Evolutionary conservation across 92 coral and sea anemone species (phyloP).

Genomic region (Virgularia gustaviana): DNA sequence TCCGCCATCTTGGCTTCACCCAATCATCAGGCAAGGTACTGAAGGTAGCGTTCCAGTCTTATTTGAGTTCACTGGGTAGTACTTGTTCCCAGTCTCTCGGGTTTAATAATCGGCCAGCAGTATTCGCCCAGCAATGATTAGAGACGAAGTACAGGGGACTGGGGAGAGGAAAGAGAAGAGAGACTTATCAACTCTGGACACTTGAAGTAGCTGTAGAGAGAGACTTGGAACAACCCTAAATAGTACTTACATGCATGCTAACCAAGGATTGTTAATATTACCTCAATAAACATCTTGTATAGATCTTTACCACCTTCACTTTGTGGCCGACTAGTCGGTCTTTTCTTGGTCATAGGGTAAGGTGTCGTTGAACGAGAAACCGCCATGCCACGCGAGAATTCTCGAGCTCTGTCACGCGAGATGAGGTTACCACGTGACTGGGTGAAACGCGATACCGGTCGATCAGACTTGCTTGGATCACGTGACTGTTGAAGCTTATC

Average conservation of each 20-base stretch:
- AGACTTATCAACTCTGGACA: no score
- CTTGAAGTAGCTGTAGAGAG: neutral
- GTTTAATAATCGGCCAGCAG: no score
- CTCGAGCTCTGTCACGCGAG: constrained; percentile 77
- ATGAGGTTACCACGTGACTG: constrained; percentile 84
- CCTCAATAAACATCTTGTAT: constrained; percentile 79
- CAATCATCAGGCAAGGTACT: no score
- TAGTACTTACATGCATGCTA: neutral
- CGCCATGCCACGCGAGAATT: constrained; percentile 83
- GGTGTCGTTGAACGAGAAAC: constrained; percentile 87
- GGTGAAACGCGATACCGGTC: constrained; percentile 82
- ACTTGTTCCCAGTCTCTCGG: no score
- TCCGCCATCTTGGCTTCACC: no score
- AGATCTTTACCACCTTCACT: constrained; percentile 68
- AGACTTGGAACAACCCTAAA: neutral
- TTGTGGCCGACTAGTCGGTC: constrained; percentile 42
- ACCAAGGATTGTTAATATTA: no score
- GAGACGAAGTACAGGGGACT: no score
- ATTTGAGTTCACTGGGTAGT: no score
- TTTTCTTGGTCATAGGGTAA: constrained; percentile 69
- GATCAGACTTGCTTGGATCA: constrained; percentile 66
- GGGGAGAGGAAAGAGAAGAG: neutral
- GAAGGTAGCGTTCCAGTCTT: no score
- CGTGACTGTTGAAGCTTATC: constrained; percentile 71
- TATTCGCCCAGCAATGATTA: no score